Evolutionary conservation across 2,113 vertebrate genomes (phyloP), one percentile per base, ranked within the genome.

Genomic region (Anarrhichthys ocellatus): DNA sequence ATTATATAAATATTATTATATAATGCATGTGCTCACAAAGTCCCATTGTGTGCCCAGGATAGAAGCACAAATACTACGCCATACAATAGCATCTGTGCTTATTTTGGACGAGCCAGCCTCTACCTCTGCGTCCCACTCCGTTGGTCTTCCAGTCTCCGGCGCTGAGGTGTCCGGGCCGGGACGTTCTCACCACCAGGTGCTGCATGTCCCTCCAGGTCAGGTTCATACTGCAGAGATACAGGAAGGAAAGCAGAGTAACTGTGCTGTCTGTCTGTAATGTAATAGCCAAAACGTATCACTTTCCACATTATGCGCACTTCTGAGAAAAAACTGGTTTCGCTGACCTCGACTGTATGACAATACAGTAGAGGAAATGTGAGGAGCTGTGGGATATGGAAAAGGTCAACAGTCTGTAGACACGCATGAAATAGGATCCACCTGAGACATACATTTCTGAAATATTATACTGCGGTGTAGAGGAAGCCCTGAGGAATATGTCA

Each of bases 181-280:
- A 97, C 0, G 97, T 98, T 90, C 94, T 96, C 32, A 99, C 97
- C 61, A 99, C 98, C 63, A 99, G 92, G 78, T 99, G 98, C 94
- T 99, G 98, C 97, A 99, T 99, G 93, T 99, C 98, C 52, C 98
- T 95, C 98, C 98, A 99, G 0, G 97, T 99, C 87, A 99, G 95
- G 91, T 98, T 99, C 93, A 96, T 97, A 83, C 98, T 99, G 87
- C 6, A 56, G 17, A 73, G 44, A 76, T 4, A 65, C 46, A 76
- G 72, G 61, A 61, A 68, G 34, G n/a, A 77, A 62, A 84, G 50
- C 18, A 78, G 46, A 38, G 69, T 5, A 71, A 76, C 17, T 0
- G 10, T 9, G 78, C 54, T 73, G 83, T 71, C 76, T 77, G 86
- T 66, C 59, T 80, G 75, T 42, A 79, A 32, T 44, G 9, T 72